Conservation (phyloP, 2,113 vertebrate genomes). For the Otis tarda region DNA sequence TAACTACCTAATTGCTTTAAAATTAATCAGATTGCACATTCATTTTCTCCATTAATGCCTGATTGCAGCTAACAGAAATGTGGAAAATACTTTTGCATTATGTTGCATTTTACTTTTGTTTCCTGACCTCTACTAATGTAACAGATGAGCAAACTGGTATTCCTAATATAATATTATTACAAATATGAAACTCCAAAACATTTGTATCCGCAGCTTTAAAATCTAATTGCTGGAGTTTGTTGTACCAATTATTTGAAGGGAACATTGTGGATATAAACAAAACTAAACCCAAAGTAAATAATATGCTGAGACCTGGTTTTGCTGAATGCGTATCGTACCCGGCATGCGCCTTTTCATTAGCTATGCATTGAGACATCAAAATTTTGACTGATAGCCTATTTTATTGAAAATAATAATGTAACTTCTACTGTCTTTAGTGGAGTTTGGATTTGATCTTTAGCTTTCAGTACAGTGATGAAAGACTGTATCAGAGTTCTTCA, state of each 20-base stretch:
- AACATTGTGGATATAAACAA: background rate
- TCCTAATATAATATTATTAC: background rate
- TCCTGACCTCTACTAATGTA: background rate
- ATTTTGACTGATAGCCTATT: background rate
- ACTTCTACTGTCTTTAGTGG: background rate
- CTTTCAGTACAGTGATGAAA: background rate
- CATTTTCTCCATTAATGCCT: background rate
- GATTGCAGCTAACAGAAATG: background rate
- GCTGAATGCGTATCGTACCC: background rate
- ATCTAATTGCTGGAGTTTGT: background rate
- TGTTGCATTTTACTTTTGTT: background rate
- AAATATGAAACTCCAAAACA: background rate
- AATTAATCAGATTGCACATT: background rate
- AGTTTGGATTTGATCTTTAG: background rate
- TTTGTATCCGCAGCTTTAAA: background rate
- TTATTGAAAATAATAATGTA: background rate
- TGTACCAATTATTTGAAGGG: background rate
- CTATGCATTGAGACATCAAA: background rate
- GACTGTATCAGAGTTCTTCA: background rate
- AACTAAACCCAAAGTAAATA: background rate
- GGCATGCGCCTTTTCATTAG: background rate
- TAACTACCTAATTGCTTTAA: background rate
- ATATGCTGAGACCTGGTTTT: background rate
- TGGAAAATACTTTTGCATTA: background rate
- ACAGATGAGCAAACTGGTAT: background rate